phyloP scores from a whole-genome alignment of 1,140 invertebrate species.

The Rhyzopertha dominica region DNA sequence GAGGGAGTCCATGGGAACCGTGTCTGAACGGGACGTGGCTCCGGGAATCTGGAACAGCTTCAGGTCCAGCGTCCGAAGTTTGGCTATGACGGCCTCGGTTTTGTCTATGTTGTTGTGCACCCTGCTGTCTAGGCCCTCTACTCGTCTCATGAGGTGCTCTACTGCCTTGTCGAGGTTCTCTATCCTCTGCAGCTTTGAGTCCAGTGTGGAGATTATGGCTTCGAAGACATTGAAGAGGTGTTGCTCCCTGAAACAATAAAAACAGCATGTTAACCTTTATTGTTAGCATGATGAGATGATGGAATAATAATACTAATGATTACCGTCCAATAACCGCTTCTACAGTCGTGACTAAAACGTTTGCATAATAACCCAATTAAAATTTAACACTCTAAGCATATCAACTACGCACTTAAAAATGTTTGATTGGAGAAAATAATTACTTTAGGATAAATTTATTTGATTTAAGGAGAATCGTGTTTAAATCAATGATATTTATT shows the following conservation, averaged over 20 bases:
- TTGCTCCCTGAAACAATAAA: conserved; percentile 70
- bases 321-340: too few relatives aligned
- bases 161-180: conserved; percentile 82
- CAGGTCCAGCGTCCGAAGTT: conserved; percentile 64
- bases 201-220: conserved; percentile 78
- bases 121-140: conserved; percentile 72
- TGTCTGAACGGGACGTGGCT: conserved; percentile 13
- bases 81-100: conserved; percentile 72
- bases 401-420: too few relatives aligned
- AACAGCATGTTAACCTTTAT: background rate
- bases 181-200: conserved; percentile 79
- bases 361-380: too few relatives aligned
- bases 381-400: too few relatives aligned
- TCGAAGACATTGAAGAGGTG: conserved; percentile 85
- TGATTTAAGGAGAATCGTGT: too few relatives aligned
- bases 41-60: conserved; percentile 56
- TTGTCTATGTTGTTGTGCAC: conserved; percentile 79
- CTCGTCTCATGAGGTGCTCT: conserved; percentile 75
- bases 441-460: too few relatives aligned
- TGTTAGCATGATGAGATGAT: too few relatives aligned
- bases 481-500: too few relatives aligned
- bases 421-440: too few relatives aligned
- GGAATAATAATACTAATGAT: too few relatives aligned
- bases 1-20: conserved; percentile 21
- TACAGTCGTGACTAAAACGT: too few relatives aligned